Percentiles rank a stretch among this genome's conserved stretches.
phyloP scores from a whole-genome alignment of 2,113 vertebrate species.

The Phaethon lepturus region DNA sequence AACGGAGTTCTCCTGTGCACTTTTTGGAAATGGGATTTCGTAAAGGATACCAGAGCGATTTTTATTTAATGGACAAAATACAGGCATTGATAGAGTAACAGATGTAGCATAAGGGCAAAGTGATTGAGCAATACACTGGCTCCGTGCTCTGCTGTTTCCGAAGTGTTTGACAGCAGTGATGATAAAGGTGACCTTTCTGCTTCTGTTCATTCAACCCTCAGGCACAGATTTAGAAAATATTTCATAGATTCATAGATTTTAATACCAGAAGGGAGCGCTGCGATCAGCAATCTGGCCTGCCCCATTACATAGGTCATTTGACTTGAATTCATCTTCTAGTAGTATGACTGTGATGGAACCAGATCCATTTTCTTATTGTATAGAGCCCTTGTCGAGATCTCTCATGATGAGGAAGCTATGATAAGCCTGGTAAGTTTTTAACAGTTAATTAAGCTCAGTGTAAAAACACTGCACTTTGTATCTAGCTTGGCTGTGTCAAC shows the following conservation, averaged over 20 bases:
- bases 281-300: neutral
- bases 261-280: neutral
- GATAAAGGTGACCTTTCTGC: slow-evolving; percentile 45
- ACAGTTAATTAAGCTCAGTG: neutral
- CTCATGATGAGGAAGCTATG: neutral
- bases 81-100: neutral
- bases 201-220: neutral
- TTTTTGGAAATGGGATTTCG: neutral
- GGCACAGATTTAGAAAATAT: neutral
- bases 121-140: neutral
- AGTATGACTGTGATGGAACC: neutral
- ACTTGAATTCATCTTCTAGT: neutral
- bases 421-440: neutral
- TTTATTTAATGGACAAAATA: neutral
- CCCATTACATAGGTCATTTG: neutral
- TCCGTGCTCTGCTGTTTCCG: slow-evolving; percentile 7
- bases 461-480: neutral
- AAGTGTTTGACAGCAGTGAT: slow-evolving; percentile 21
- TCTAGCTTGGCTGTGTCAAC: neutral
- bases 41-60: fast-evolving
- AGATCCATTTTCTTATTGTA: neutral
- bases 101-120: neutral
- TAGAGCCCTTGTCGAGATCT: neutral
- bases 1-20: neutral
- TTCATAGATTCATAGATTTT: neutral